Base-by-base conservation (phyloP, 2,797 vertebrate genomes). In the Anguilla obscura region DNA sequence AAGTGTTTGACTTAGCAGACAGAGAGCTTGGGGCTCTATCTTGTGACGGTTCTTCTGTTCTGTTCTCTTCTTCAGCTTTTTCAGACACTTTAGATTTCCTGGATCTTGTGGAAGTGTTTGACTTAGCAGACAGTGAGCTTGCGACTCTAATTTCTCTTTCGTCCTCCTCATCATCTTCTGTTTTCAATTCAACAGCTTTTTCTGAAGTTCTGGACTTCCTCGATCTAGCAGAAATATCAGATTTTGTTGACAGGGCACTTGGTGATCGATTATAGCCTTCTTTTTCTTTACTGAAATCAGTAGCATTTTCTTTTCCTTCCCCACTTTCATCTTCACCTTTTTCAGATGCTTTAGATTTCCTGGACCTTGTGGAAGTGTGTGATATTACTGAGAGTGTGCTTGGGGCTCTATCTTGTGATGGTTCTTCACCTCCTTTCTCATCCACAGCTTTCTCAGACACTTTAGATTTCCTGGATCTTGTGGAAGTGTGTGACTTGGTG, bases 371-470 rank as follows among this genome's bases (percentile, higher is more conserved):
- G 56, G 89, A 93, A n/a, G 36, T 88, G 88, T 89, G 94, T 89
- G 91, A 95, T 91, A 71, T 90, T 9, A 33, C 91, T 88, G 82
- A 92, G 48, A 58, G 60, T 89, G 89, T 36, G 85, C 18, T 88
- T 90, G 87, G 30, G 90, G 84, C 24, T 86, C 45, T 54, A 18
- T 79, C 84, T 79, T 45, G 58, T 40, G 79, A 9, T 45, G 16
- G 2, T 21, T 85, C 86, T 21, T 85, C 74, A 36, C 36, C 36
- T 45, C 18, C 60, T 27, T n/a, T 86, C 10, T 69, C 60, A 10
- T 63, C 58, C 9, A 36, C 27, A 71, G 36, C 7, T 71, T 60
- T 30, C 5, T 87, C 76, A 33, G 90, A 93, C 52, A 86, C 90
- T 12, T 71, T 90, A 27, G 89, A 92, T 85, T 86, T 91, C 18